phyloP scores from a whole-genome alignment of 2,888 invertebrate species.

The Myopa tessellatipennis region DNA sequence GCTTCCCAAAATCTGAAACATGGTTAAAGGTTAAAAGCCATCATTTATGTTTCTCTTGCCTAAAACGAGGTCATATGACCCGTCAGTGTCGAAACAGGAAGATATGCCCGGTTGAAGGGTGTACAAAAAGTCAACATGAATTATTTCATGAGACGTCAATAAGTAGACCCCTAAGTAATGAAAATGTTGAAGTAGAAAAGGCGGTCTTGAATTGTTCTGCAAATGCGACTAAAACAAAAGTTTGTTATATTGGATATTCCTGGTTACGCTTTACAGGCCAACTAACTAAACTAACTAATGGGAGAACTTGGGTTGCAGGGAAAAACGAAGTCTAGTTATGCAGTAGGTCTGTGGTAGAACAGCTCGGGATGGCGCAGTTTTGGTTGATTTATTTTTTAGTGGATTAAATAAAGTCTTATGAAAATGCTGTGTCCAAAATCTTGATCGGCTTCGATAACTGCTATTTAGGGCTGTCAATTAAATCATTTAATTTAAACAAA shows the following conservation, averaged over 20 bases:
- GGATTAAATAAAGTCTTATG: slow-evolving; percentile 22
- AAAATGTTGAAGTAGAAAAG: background rate
- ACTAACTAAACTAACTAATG: slow-evolving; percentile 16
- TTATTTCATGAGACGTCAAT: background rate
- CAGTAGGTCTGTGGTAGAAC: slow-evolving; percentile 39
- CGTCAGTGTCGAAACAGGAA: slow-evolving; percentile 1
- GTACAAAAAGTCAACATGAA: slow-evolving; percentile 2
- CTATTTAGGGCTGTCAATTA: slow-evolving; percentile 32
- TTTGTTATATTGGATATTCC: slow-evolving; percentile 35
- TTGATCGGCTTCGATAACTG: slow-evolving; percentile 38
- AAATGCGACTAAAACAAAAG: slow-evolving; percentile 8
- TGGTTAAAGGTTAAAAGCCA: slow-evolving; percentile 1
- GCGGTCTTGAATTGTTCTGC: background rate
- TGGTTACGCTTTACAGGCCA: slow-evolving; percentile 26
- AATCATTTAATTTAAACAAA: background rate
- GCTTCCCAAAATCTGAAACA: background rate
- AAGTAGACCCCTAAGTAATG: background rate
- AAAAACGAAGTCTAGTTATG: no score
- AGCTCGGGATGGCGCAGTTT: background rate
- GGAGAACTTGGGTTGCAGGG: no score
- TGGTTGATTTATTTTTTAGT: slow-evolving; percentile 1
- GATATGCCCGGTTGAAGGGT: background rate
- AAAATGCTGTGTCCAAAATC: slow-evolving; percentile 30
- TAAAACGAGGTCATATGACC: slow-evolving; percentile 8
- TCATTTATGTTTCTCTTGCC: slow-evolving; percentile 16